Evolutionary conservation across 2,888 invertebrate genomes (phyloP), one percentile per base, ranked within the genome.

Genomic region (Erebia palarica): DNA sequence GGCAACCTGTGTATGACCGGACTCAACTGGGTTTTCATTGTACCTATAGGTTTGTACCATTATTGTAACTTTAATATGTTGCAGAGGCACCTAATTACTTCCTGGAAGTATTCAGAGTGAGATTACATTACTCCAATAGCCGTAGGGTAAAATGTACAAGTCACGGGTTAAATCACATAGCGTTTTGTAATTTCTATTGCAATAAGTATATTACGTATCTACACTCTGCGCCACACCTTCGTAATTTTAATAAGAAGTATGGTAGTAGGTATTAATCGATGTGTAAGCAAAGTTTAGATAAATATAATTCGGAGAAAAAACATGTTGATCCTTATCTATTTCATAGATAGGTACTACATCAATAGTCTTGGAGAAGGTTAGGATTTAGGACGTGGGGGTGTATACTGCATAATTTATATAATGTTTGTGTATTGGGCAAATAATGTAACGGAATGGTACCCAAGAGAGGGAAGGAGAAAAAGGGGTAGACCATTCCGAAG

Each of bases 81-180:
- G 36, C 36, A 36, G 1, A 44, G 13, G 14, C 14, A 18, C 13
- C 47, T 63, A 49, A 49, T 49, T 49, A 49, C 44, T 49, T 67
- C 67, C 27, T 55, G 55, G 61, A 68, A 68, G 68, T 68, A 60
- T 59, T 59, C 42, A 51, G 65, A 65, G 59, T 42, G 64, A 44
- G 60, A 70, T 68, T 55, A 70, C 59, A 44, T 55, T 65, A 42
- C 16, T 55, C 18, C 21, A 68, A 65, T 21, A 44, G 18, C 44
- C 18, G 18, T 1, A 55, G 73, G 68, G 68, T 8, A 18, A 63
- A 61, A 44, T 65, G 18, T 53, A 61, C 68, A 68, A 71, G 65
- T 71, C 68, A 68, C 42, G 47, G 57, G 53, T 73, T 68, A 61
- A 68, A 63, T 66, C 57, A 53, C 47, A 70, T 73, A 57, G 65